phyloP scores from a whole-genome alignment of 1,140 invertebrate species.

The Drosophila navojoa region DNA sequence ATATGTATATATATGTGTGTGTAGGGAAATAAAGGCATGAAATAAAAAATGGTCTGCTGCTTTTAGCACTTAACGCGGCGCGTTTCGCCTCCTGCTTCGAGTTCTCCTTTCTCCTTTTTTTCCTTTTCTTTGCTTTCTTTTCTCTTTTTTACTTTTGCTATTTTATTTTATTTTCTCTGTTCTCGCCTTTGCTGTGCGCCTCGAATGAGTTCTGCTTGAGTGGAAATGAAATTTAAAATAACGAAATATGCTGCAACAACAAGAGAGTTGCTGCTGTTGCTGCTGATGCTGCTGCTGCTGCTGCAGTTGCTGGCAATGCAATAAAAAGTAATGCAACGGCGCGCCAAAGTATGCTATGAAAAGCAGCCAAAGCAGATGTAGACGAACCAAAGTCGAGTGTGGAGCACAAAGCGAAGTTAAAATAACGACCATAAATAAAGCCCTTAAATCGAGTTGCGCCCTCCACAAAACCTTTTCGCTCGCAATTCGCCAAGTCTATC shows the following conservation, averaged over 20 bases:
- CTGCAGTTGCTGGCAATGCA: slow-evolving; percentile 37
- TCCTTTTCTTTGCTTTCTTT: neutral
- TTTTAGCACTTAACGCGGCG: slow-evolving; percentile 39
- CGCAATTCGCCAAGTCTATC: slow-evolving; percentile 10
- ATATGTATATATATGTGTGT: slow-evolving; percentile 7
- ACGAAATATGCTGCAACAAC: slow-evolving; percentile 48
- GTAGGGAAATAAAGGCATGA: slow-evolving; percentile 18
- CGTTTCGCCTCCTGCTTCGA: slow-evolving; percentile 2
- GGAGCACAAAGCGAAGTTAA: slow-evolving; percentile 39
- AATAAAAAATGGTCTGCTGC: slow-evolving; percentile 16
- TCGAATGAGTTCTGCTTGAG: slow-evolving; percentile 49
- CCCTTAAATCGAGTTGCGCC: neutral
- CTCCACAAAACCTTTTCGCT: slow-evolving; percentile 19
- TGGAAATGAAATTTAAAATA: slow-evolving; percentile 70
- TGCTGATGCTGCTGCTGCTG: slow-evolving; percentile 21
- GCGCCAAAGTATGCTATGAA: slow-evolving; percentile 43
- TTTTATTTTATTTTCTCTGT: slow-evolving; percentile 9
- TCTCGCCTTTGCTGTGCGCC: slow-evolving; percentile 34
- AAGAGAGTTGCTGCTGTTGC: slow-evolving; percentile 11
- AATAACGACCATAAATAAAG: slow-evolving; percentile 51
- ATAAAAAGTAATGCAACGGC: slow-evolving; percentile 53
- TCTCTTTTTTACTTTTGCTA: neutral
- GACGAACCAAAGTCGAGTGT: slow-evolving; percentile 9
- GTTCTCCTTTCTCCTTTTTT: neutral
- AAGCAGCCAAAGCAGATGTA: neutral